A percentile compares a stretch with the other conserved stretches of the same genome.
These are phyloP conservation scores for Enteromius paludinosus DNA, from an alignment of 2,797 vertebrate genomes.

Conservation along the genomic window DNA sequence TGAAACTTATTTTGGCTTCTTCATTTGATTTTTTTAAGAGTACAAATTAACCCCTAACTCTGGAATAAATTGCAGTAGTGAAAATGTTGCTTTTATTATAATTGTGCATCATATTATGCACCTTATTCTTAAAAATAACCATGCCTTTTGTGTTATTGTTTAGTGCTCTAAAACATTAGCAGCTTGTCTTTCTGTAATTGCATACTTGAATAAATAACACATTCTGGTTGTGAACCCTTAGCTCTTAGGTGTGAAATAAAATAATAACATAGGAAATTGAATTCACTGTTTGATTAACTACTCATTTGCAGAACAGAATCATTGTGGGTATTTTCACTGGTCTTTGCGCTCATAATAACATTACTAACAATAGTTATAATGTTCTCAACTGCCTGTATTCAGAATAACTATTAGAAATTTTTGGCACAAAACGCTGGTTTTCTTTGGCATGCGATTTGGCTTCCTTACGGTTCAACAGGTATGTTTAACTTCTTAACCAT, in stretches of 20 bases:
- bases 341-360: not conserved
- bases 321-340: slow-evolving; percentile 11
- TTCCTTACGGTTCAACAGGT: slow-evolving; percentile 42
- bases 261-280: not conserved
- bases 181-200: not conserved
- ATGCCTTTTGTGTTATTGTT: not conserved
- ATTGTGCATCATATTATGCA: not conserved
- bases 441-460: slow-evolving; percentile 49
- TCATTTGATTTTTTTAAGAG: too few species aligned
- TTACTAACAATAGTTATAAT: slow-evolving; percentile 29
- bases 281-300: not conserved
- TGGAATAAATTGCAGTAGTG: not conserved
- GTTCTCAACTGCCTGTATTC: slow-evolving; percentile 23
- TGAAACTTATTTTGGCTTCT: not conserved
- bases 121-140: not conserved
- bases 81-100: not conserved
- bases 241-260: not conserved
- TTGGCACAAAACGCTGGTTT: slow-evolving; percentile 38
- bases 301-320: not conserved
- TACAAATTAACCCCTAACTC: not conserved
- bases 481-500: slow-evolving; percentile 38
- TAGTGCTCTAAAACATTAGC: slow-evolving; percentile 1
- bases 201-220: not conserved
- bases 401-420: slow-evolving; percentile 24
- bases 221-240: not conserved